phyloP scores from a whole-genome alignment of 2,113 vertebrate species.

The Burhinus oedicnemus region DNA sequence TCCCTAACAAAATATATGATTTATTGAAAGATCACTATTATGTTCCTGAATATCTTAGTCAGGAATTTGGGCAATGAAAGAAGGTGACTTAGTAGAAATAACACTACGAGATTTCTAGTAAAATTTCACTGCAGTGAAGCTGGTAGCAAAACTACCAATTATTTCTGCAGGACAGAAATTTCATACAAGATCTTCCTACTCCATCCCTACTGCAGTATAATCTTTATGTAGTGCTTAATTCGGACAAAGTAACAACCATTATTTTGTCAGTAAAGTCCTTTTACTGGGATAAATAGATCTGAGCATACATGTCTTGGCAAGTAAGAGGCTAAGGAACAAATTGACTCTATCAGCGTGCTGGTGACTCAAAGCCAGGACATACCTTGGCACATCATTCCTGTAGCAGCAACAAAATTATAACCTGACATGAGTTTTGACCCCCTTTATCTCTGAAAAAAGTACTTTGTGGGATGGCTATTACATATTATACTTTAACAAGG shows the following conservation, averaged over 20 bases:
- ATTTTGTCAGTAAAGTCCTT: background rate
- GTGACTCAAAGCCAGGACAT: background rate
- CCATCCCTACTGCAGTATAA: background rate
- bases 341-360: background rate
- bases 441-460: background rate
- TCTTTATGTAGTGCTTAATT: background rate
- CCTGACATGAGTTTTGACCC: background rate
- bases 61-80: background rate
- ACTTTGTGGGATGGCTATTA: background rate
- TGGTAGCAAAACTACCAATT: background rate
- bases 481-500: background rate
- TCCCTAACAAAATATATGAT: background rate
- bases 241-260: fast-evolving
- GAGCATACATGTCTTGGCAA: background rate
- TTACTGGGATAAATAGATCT: background rate
- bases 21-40: background rate
- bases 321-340: background rate
- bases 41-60: background rate
- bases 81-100: background rate
- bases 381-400: background rate
- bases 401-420: background rate
- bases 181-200: background rate
- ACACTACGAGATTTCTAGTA: background rate
- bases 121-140: background rate
- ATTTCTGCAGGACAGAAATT: background rate